These are phyloP conservation scores for Sander vitreus DNA, from an alignment of 2,113 vertebrate species.

Conservation along the genomic window DNA sequence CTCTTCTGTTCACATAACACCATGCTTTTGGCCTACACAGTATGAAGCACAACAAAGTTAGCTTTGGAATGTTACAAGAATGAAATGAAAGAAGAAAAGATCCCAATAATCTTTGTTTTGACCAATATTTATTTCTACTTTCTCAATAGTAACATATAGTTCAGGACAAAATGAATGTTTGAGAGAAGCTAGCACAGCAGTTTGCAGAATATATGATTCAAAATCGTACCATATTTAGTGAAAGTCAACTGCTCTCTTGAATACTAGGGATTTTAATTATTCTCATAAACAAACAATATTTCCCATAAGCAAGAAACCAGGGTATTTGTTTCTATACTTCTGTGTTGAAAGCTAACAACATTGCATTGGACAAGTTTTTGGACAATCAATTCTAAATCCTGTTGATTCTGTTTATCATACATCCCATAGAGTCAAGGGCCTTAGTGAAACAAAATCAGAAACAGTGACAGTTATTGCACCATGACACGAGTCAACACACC, in stretches of 20 bases:
- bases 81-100: not conserved
- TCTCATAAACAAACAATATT: slow-evolving; percentile 52
- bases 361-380: slow-evolving; percentile 28
- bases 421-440: slow-evolving; percentile 54
- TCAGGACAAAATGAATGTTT: slow-evolving; percentile 74
- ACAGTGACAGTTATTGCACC: slow-evolving; percentile 28
- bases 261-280: slow-evolving; percentile 18
- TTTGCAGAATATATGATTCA: slow-evolving; percentile 66
- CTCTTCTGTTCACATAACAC: slow-evolving; percentile 18
- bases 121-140: slow-evolving; percentile 84
- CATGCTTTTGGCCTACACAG: not conserved
- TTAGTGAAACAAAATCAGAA: slow-evolving; percentile 22
- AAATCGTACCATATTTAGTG: slow-evolving; percentile 60
- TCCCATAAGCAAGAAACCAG: slow-evolving; percentile 46
- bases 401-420: slow-evolving; percentile 47
- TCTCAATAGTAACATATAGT: slow-evolving; percentile 79
- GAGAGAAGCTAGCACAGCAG: slow-evolving; percentile 72
- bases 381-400: slow-evolving; percentile 27
- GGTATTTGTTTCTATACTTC: slow-evolving; percentile 20
- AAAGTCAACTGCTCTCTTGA: slow-evolving; percentile 48
- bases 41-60: not conserved
- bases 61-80: not conserved
- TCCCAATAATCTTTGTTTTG: slow-evolving; percentile 49
- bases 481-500: slow-evolving; percentile 59
- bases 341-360: slow-evolving; percentile 46